These are phyloP conservation scores for Tachysurus fulvidraco DNA, from an alignment of 2,113 vertebrate species.

Conservation along the genomic window DNA sequence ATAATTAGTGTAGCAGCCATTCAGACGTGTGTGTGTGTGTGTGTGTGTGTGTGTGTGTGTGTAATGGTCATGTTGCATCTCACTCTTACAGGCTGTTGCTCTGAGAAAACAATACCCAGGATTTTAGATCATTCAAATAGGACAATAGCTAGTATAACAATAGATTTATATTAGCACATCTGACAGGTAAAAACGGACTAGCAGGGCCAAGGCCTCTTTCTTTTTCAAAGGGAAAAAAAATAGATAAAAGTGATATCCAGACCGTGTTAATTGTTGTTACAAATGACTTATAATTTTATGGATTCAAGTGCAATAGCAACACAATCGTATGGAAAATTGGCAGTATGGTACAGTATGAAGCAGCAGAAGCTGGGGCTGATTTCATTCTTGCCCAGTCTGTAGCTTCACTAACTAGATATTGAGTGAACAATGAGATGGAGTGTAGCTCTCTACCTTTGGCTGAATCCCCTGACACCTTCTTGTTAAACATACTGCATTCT, in stretches of 20 bases:
- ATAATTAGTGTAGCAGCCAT: constrained; percentile 25
- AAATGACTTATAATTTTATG: neutral
- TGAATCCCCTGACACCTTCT: neutral
- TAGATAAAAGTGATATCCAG: no score
- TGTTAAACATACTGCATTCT: neutral
- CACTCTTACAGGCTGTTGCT: neutral
- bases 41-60: neutral
- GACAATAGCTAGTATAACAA: neutral
- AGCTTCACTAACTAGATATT: neutral
- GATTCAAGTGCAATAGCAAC: neutral
- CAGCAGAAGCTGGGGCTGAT: neutral
- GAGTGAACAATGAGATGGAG: neutral
- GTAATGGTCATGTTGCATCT: neutral
- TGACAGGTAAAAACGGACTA: neutral
- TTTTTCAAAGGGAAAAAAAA: neutral
- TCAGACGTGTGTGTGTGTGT: constrained; percentile 20
- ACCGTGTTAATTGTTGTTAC: neutral
- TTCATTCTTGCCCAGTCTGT: neutral
- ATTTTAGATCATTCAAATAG: neutral
- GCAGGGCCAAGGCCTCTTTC: neutral
- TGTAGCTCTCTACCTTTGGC: no score
- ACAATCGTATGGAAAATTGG: neutral
- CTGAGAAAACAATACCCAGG: constrained; percentile 20
- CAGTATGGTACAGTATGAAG: no score
- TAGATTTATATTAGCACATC: neutral